A percentile compares a stretch with the other conserved stretches of the same genome.
Conservation (phyloP, 2,113 vertebrate genomes). For the Columba livia region DNA sequence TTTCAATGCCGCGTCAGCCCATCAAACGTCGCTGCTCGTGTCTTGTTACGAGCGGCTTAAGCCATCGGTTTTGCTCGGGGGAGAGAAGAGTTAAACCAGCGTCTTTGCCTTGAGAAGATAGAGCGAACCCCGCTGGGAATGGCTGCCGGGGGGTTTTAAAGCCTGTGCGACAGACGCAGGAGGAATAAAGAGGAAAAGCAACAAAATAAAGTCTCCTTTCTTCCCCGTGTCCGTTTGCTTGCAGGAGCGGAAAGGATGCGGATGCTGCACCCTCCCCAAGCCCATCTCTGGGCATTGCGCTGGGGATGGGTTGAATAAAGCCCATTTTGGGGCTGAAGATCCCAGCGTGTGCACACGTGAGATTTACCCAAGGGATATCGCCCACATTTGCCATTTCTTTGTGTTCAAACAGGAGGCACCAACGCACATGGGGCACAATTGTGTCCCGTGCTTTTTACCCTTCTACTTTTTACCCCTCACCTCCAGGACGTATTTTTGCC, state of each 20-base stretch:
- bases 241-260: neutral
- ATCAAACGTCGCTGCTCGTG: neutral
- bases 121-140: neutral
- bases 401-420: no score
- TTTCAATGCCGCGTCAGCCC: neutral
- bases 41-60: neutral
- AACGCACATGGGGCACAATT: rapidly evolving
- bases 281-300: rapidly evolving
- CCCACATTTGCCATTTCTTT: neutral
- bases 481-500: neutral
- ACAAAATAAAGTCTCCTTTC: neutral
- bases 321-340: neutral
- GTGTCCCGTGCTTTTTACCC: neutral
- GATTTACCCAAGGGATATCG: neutral
- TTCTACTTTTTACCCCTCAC: neutral
- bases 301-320: neutral
- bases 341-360: rapidly evolving
- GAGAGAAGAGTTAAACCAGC: neutral
- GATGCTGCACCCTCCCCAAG: neutral
- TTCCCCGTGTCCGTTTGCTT: neutral
- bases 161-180: neutral
- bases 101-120: neutral
- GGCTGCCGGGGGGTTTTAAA: neutral
- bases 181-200: no score
- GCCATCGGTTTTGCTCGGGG: neutral